Percentiles rank a stretch among this genome's conserved stretches.
phyloP scores from a whole-genome alignment of 2,797 vertebrate genomes.

The Manis javanica region DNA sequence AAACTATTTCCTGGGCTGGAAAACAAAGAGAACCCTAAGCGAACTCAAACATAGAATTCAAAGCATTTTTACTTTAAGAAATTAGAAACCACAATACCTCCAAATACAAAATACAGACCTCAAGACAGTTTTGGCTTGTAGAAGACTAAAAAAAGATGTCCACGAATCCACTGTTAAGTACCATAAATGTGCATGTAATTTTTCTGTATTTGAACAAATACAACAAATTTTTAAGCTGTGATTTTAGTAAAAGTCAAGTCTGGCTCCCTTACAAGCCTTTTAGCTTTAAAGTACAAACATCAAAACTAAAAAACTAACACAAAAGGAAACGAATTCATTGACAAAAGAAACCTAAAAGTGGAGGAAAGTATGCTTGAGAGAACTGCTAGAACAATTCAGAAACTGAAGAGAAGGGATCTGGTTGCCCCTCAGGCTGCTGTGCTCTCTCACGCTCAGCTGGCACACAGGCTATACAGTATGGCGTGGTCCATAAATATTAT shows the following conservation, averaged over 20 bases:
- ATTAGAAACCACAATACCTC: constrained; percentile 18
- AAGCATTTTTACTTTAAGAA: neutral
- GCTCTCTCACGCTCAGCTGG: neutral
- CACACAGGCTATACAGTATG: neutral
- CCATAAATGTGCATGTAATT: neutral
- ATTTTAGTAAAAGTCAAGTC: neutral
- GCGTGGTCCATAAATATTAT: neutral
- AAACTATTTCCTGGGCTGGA: constrained; percentile 6
- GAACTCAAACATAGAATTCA: constrained; percentile 4
- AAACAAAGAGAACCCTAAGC: neutral
- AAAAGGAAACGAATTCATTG: neutral
- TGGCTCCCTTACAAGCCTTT: neutral
- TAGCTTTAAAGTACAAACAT: constrained; percentile 38
- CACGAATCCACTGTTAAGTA: neutral
- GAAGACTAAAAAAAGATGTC: neutral
- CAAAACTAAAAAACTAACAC: neutral
- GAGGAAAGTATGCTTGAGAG: neutral
- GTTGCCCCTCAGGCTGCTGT: neutral
- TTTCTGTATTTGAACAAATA: constrained; percentile 17
- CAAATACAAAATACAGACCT: neutral
- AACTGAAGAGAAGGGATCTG: neutral
- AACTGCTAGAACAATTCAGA: neutral
- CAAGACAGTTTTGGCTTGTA: neutral
- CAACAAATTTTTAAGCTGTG: neutral
- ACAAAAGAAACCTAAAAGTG: neutral